phyloP scores from a whole-genome alignment of 2,888 invertebrate species.

The Perithous albicinctus region DNA sequence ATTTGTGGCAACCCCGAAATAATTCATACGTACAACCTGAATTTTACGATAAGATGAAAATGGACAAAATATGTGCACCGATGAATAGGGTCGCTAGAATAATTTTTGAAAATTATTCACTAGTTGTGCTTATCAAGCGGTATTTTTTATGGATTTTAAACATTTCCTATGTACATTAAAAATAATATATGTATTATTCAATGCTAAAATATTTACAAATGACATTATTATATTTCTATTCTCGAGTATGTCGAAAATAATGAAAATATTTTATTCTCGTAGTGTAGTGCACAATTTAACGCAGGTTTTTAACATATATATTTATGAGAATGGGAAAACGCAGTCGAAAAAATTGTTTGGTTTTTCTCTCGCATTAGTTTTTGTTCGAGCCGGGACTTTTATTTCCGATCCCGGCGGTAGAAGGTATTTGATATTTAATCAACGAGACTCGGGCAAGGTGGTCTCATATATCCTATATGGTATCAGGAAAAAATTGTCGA shows the following conservation, averaged over 20 bases:
- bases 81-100: too few species aligned
- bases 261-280: background rate
- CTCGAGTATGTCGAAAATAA: background rate
- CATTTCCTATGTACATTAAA: too few species aligned
- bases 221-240: background rate
- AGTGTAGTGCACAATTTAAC: background rate
- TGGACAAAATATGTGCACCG: too few species aligned
- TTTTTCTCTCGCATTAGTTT: slow-evolving; percentile 57
- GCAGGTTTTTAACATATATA: background rate
- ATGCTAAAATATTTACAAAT: background rate
- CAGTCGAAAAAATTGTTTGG: slow-evolving; percentile 28
- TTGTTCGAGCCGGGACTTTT: slow-evolving; percentile 5
- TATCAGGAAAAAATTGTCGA: too few species aligned
- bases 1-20: too few species aligned
- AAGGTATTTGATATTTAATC: slow-evolving; percentile 73
- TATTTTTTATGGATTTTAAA: too few species aligned
- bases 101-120: too few species aligned
- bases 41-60: too few species aligned
- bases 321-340: background rate
- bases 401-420: slow-evolving; percentile 63
- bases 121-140: too few species aligned
- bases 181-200: too few species aligned
- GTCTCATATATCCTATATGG: slow-evolving; percentile 1
- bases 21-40: too few species aligned
- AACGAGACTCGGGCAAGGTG: slow-evolving; percentile 47